These are phyloP conservation scores for Drosophila prosaltans DNA, from an alignment of 1,140 invertebrate genomes.

Conservation along the genomic window DNA sequence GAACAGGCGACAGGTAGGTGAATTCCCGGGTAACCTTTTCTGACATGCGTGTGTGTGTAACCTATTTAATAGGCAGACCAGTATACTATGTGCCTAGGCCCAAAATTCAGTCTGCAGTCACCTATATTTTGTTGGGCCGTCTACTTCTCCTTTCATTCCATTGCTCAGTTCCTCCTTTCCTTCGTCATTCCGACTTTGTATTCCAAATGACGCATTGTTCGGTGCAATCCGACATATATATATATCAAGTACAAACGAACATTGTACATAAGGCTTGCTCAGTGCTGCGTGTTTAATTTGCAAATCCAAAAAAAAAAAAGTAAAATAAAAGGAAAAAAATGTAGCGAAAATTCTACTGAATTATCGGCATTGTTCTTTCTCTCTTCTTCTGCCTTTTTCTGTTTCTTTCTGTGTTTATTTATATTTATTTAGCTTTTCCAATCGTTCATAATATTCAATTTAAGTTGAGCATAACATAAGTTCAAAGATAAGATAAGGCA, in stretches of 20 bases:
- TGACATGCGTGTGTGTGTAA: conserved; percentile 31
- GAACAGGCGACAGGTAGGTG: conserved; percentile 15
- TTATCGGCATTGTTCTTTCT: conserved; percentile 67
- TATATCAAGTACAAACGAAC: background rate
- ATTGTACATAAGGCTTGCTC: conserved; percentile 6
- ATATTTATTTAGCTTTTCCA: conserved; percentile 21
- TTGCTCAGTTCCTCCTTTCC: conserved; percentile 18
- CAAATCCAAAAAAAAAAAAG: conserved; percentile 58
- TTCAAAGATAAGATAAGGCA: conserved; percentile 10
- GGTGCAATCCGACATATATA: conserved; percentile 1
- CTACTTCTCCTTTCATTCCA: conserved; percentile 47
- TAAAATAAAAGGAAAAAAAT: conserved; percentile 33
- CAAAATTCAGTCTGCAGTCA: conserved; percentile 55
- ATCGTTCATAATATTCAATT: conserved; percentile 4
- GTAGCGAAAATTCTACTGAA: conserved; percentile 67
- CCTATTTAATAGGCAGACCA: conserved; percentile 43
- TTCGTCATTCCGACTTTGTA: conserved; percentile 40
- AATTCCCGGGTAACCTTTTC: conserved; percentile 42
- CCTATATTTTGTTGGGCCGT: conserved; percentile 57
- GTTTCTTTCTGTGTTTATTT: conserved; percentile 13
- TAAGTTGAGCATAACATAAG: conserved; percentile 11
- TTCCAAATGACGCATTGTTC: conserved; percentile 77
- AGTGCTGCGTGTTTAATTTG: conserved; percentile 74
- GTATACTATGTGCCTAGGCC: conserved; percentile 12
- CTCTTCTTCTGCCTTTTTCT: background rate